Evolutionary conservation across 1,140 invertebrate species (phyloP), one percentile per base, ranked within the genome.

Genomic region (Homarus americanus): DNA sequence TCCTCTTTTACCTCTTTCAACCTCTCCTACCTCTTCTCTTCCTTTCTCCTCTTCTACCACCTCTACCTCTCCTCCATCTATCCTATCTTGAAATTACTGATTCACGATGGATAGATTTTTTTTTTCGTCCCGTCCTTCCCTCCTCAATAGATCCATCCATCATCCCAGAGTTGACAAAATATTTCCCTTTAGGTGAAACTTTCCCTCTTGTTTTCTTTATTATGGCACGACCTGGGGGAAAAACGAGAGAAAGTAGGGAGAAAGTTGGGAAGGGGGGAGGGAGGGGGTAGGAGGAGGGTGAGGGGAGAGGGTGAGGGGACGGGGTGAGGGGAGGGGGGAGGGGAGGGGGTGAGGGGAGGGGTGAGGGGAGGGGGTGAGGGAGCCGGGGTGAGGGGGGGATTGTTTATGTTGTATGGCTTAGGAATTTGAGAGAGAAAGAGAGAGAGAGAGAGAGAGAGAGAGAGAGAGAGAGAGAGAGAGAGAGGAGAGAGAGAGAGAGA

Each of bases 391-490:
- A 34, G 24, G 66, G 24, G 24, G 66, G 66, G 66, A 24, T 28
- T 72, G 24, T 15, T n/a, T 28, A 28, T 15, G 66, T 7, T 0
- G 32, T 9, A 72, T 72, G 24, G 24, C 10, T 10, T 28, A 2
- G 66, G 32, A 34, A 72, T 9, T 15, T 0, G 3, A 24, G 66
- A 24, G 24, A 72, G 24, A 4, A 34, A 4, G 66, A 72, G 24
- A 24, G 66, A 72, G 24, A 72, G 66, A 72, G 66, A 24, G 24
- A 72, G 66, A 72, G 66, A 72, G 66, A 72, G 66, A 72, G 66
- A 72, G 66, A 72, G 66, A 72, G 66, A 72, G 66, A 72, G 66
- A 72, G 66, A 72, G 66, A 72, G 66, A 72, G 66, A 72, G 66
- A 72, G 32, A 34, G 20, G 66, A 72, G 66, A 72, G 66, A 72